phyloP scores from a whole-genome alignment of 1,140 invertebrate genomes.

The Coenobita brevimanus region DNA sequence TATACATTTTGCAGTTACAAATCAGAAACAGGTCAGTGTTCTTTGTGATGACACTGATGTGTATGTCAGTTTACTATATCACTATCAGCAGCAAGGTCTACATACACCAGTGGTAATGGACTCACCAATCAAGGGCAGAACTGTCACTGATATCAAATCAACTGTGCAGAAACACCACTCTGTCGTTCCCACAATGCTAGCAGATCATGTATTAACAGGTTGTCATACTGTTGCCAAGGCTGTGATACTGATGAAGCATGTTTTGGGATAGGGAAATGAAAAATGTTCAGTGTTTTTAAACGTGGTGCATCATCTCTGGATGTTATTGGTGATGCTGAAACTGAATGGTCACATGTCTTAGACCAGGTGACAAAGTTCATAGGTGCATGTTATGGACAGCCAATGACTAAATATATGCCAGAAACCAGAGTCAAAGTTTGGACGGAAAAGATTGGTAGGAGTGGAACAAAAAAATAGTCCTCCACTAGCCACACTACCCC shows the following conservation, averaged over 20 bases:
- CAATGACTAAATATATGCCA: constrained; percentile 28
- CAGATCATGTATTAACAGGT: no score
- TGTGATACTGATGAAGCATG: constrained; percentile 24
- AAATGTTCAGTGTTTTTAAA: no score
- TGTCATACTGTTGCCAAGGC: neutral
- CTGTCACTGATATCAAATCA: no score
- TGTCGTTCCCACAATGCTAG: constrained; percentile 28
- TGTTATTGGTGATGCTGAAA: no score
- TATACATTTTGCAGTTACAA: constrained; percentile 2
- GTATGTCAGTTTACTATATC: constrained; percentile 25
- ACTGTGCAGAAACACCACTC: no score
- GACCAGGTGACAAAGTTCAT: no score
- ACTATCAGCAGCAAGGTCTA: constrained; percentile 29
- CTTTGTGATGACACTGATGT: neutral
- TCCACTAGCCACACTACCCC: constrained; percentile 15
- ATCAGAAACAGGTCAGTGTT: constrained; percentile 5
- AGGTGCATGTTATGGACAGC: no score
- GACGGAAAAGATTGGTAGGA: no score
- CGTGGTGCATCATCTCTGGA: no score
- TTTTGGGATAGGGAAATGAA: constrained; percentile 18
- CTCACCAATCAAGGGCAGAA: no score
- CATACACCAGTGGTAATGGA: neutral
- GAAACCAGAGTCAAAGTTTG: neutral
- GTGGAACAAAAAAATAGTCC: constrained; percentile 26
- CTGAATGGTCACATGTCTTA: constrained; percentile 19